Conservation (phyloP, 2,888 invertebrate genomes). For the Drosophila sordidapex region DNA sequence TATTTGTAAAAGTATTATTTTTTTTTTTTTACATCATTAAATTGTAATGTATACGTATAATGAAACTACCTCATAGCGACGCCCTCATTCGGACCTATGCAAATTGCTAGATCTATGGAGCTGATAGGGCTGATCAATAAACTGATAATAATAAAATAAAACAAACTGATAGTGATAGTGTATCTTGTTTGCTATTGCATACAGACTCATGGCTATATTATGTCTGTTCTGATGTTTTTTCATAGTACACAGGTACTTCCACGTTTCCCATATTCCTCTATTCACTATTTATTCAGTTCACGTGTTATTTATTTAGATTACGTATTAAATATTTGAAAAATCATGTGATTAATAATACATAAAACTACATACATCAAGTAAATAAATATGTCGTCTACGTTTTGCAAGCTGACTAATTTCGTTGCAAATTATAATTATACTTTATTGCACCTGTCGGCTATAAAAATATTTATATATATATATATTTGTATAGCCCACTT, state of each 20-base stretch:
- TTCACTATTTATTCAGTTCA: background rate
- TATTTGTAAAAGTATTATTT: background rate
- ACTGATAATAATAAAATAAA: constrained; percentile 6
- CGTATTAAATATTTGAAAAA: background rate
- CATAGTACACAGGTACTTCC: background rate
- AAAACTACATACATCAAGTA: background rate
- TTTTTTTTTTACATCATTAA: background rate
- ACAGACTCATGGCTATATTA: background rate
- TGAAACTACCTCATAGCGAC: background rate
- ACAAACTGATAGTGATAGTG: background rate
- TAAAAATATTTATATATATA: background rate
- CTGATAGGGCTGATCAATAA: constrained; percentile 14
- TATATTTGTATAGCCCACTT: background rate
- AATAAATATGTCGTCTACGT: background rate
- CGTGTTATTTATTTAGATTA: background rate
- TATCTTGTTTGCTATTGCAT: background rate
- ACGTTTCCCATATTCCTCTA: background rate
- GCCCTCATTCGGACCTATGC: background rate
- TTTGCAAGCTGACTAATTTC: background rate
- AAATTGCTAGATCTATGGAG: background rate
- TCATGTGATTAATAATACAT: background rate
- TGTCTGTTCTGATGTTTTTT: background rate
- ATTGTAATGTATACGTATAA: background rate
- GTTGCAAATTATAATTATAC: background rate
- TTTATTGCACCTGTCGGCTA: background rate